A percentile compares a stretch with the other conserved stretches of the same genome.
phyloP scores from a whole-genome alignment of 2,888 invertebrate genomes.

The Pegoplata infirma region DNA sequence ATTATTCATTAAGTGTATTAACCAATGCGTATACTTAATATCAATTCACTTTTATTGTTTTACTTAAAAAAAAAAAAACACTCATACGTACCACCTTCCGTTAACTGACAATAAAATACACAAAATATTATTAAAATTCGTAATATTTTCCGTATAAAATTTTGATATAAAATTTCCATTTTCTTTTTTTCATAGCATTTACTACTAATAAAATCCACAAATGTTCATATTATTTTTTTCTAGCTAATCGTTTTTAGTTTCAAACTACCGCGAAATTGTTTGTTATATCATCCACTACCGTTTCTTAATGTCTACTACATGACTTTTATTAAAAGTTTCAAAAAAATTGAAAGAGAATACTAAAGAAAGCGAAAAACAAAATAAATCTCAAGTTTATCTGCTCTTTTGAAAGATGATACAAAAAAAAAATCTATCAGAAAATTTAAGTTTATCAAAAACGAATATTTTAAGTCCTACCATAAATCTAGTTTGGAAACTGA shows the following conservation, averaged over 20 bases:
- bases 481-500: too few relatives aligned
- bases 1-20: too few relatives aligned
- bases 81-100: conserved; percentile 48
- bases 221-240: conserved; percentile 16
- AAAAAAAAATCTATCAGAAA: too few relatives aligned
- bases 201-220: conserved; percentile 7
- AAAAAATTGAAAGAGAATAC: background rate
- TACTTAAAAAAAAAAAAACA: background rate
- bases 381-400: background rate
- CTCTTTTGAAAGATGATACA: too few relatives aligned
- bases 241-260: background rate
- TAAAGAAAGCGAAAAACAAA: background rate
- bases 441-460: background rate
- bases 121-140: conserved; percentile 33
- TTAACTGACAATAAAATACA: conserved; percentile 41
- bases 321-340: background rate
- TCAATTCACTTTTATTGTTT: background rate
- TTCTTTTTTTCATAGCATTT: conserved; percentile 50
- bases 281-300: background rate
- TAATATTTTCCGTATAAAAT: conserved; percentile 37
- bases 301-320: background rate
- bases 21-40: background rate
- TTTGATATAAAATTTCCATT: conserved; percentile 40
- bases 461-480: background rate
- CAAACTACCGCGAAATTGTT: background rate